Evolutionary conservation across 2,113 vertebrate genomes (phyloP).

Genomic region (Platichthys flesus): DNA sequence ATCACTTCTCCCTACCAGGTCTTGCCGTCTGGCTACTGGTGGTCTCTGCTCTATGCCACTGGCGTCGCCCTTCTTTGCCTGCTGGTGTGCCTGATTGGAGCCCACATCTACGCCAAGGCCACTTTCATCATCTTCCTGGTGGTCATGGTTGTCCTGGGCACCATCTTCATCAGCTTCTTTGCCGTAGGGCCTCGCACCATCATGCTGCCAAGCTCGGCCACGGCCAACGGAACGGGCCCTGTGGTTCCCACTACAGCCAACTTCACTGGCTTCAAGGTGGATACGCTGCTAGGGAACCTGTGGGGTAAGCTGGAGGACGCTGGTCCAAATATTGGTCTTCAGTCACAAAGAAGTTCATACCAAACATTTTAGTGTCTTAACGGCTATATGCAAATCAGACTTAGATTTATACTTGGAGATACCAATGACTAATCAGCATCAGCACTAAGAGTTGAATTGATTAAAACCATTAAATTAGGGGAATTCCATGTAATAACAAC

Average conservation of each 20-base stretch:
- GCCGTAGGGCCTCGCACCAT: slow-evolving; percentile 75
- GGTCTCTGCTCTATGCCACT: slow-evolving; percentile 87
- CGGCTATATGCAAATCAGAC: not conserved
- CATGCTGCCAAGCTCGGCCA: slow-evolving; percentile 52
- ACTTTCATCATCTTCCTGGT: slow-evolving; percentile 92
- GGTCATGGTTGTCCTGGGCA: slow-evolving; percentile 85
- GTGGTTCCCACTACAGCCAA: slow-evolving; percentile 65
- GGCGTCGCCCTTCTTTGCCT: slow-evolving; percentile 86
- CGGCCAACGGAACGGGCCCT: slow-evolving; percentile 3
- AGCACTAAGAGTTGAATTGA: no score
- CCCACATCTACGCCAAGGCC: slow-evolving; percentile 91
- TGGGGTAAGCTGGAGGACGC: slow-evolving; percentile 73
- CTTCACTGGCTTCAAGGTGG: slow-evolving; percentile 89
- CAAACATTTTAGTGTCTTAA: not conserved
- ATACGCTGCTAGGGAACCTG: slow-evolving; percentile 86
- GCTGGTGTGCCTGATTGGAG: slow-evolving; percentile 89
- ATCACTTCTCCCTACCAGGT: slow-evolving; percentile 59
- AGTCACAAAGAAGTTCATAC: not conserved
- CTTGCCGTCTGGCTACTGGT: slow-evolving; percentile 90
- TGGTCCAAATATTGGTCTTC: not conserved
- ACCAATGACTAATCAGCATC: no score
- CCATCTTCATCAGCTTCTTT: slow-evolving; percentile 90
- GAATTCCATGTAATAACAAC: no score
- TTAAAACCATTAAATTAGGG: no score
- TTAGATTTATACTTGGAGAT: not conserved